A percentile compares a stretch with the other conserved stretches of the same genome.
These are phyloP conservation scores for Drosophila mimica DNA, from an alignment of 2,888 invertebrate genomes.

Conservation along the genomic window DNA sequence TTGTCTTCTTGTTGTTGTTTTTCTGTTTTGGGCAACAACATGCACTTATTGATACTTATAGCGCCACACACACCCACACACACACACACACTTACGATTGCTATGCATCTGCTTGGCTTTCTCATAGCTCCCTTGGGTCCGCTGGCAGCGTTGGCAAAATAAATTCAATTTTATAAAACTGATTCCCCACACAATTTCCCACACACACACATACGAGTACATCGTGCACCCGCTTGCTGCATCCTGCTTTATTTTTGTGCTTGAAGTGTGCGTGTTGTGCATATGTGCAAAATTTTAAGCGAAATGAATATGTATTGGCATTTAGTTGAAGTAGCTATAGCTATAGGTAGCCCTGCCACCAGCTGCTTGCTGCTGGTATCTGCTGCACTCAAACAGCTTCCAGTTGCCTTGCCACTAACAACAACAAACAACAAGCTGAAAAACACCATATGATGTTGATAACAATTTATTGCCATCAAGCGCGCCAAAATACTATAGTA, in stretches of 20 bases:
- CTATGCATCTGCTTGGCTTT: constrained; percentile 45
- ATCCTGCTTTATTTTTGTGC: constrained; percentile 4
- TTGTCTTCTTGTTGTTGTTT: constrained; percentile 40
- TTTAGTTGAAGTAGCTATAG: constrained; percentile 70
- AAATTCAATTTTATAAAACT: constrained; percentile 80
- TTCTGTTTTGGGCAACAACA: constrained; percentile 52
- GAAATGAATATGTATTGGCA: constrained; percentile 79
- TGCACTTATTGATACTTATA: constrained; percentile 79
- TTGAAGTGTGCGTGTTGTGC: constrained; percentile 61
- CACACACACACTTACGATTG: constrained; percentile 1
- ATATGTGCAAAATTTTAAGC: constrained; percentile 77
- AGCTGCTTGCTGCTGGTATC: neutral
- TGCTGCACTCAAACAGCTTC: constrained; percentile 39
- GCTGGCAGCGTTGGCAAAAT: constrained; percentile 73
- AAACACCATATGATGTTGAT: constrained; percentile 60
- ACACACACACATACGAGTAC: constrained; percentile 29
- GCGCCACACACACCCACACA: constrained; percentile 56
- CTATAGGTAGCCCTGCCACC: constrained; percentile 44
- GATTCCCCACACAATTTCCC: constrained; percentile 79
- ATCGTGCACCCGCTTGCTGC: constrained; percentile 10
- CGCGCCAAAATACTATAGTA: constrained; percentile 75
- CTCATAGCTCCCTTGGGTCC: constrained; percentile 63
- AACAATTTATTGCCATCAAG: constrained; percentile 76
- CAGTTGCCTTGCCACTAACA: constrained; percentile 29
- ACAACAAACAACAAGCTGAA: constrained; percentile 36